Percentiles rank a stretch among this genome's conserved stretches.
These are phyloP conservation scores for Thereva nobilitata DNA, from an alignment of 2,888 invertebrate genomes.

Conservation along the genomic window DNA sequence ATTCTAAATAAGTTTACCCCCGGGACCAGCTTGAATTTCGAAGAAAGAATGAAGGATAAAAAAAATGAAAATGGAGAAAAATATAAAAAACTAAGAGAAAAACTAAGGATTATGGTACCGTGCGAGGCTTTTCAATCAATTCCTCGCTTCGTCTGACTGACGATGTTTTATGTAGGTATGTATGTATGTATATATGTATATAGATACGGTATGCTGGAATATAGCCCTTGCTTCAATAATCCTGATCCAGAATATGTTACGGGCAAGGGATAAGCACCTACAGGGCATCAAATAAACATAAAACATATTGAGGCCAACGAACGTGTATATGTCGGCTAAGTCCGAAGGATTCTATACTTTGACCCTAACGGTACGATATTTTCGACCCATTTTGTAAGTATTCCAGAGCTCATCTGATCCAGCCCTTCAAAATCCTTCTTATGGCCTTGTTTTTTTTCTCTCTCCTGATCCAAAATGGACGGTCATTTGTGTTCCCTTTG, in stretches of 20 bases:
- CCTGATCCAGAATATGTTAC: conserved; percentile 30
- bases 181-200: background rate
- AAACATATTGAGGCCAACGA: conserved; percentile 18
- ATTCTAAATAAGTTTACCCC: conserved; percentile 16
- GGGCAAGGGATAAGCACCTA: conserved; percentile 30
- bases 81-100: background rate
- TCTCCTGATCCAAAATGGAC: conserved; percentile 15
- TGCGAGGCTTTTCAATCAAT: conserved; percentile 34
- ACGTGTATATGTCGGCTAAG: conserved; percentile 15
- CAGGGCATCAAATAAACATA: conserved; percentile 32
- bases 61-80: too few species aligned
- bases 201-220: background rate
- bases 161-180: conserved; percentile 1
- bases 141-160: conserved; percentile 18
- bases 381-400: conserved; percentile 17
- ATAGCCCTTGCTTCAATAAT: conserved; percentile 16
- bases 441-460: conserved; percentile 12
- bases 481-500: too few species aligned
- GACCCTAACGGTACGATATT: conserved; percentile 21
- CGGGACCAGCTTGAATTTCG: conserved; percentile 7
- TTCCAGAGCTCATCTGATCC: conserved; percentile 18
- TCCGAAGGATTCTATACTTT: conserved; percentile 15
- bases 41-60: background rate
- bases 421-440: conserved; percentile 10
- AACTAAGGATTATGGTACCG: conserved; percentile 21